Evolutionary conservation across 2,113 vertebrate genomes (phyloP).

Genomic region (Sylvia atricapilla): DNA sequence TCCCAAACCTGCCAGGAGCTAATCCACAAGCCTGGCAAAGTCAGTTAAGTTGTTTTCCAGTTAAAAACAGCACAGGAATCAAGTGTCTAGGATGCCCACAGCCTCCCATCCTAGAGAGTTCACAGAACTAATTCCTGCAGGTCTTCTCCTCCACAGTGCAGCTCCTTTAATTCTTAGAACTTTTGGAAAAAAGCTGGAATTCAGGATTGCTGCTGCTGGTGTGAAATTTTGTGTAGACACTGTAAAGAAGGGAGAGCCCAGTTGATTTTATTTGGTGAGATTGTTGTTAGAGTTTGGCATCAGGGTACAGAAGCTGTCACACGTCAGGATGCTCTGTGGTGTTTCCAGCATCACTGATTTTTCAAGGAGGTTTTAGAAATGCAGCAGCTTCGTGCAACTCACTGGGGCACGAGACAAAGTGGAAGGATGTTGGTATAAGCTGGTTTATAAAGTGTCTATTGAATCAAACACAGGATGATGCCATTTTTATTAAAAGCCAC

Average conservation of each 20-base stretch:
- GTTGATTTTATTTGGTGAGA: neutral
- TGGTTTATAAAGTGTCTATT: neutral
- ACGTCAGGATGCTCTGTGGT: neutral
- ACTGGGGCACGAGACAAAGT: neutral
- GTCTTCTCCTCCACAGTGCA: neutral
- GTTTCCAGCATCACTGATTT: neutral
- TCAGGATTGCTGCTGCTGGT: neutral
- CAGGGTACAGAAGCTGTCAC: neutral
- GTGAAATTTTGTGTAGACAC: neutral
- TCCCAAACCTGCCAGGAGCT: neutral
- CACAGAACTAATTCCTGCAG: neutral
- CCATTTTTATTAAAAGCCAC: conserved; percentile 51
- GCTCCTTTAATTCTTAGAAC: neutral
- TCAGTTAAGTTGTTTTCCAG: neutral
- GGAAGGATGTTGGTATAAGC: neutral
- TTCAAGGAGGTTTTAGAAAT: neutral
- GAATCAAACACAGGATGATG: neutral
- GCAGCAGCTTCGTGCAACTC: neutral
- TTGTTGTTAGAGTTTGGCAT: neutral
- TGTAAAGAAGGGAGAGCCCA: neutral
- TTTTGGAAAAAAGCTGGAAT: neutral
- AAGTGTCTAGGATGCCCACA: neutral
- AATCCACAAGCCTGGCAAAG: neutral
- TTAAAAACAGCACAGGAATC: neutral
- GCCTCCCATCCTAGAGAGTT: neutral